Base-by-base conservation (phyloP, 2,797 vertebrate genomes). In the Hoplostethus atlanticus region DNA sequence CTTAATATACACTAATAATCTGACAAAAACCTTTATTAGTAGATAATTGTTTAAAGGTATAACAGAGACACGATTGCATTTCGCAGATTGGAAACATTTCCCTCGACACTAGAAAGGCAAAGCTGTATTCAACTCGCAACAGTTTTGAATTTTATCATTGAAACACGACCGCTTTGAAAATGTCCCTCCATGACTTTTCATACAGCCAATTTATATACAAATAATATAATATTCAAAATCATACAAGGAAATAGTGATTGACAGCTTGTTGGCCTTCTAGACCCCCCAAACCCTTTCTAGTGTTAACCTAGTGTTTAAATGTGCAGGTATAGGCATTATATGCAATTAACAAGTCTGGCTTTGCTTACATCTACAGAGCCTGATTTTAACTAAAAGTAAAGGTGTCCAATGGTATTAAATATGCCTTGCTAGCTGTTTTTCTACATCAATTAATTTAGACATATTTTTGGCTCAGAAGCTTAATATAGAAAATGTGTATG, bases 1-100 rank as follows among this genome's bases (percentile, higher is more conserved):
- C 68, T 88, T 84, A 79, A 63, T 55, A 61, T 71, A 69, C 12
- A 73, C 71, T 64, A 46, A 53, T 60, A 28, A 54, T 72, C 46
- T 70, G 64, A 75, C 54, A 58, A 59, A 28, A 64, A 15, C 40
- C 2, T 68, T 84, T 2, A 57, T 74, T 79, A 80, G 12, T 46
- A 53, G 44, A 6, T 42, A 58, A 44, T 40, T 25, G 28, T 71
- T 17, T 64, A 16, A 72, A 55, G 65, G 47, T 30, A 8, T 16
- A 36, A 42, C 9, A 52, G 34, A n/a, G 9, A 52, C 7, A 47
- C 15, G 34, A 10, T 47, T 58, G 64, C 46, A 16, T 38, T 64
- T 17, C 36, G 9, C 7, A 25, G 25, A 57, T 30, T 36, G 36
- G 34, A 80, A 64, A 57, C 0, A 1, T 63, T 64, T 79, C 31